Evolutionary conservation across 2,888 invertebrate genomes (phyloP), one percentile per base, ranked within the genome.

Genomic region (Ptychoptera albimana): DNA sequence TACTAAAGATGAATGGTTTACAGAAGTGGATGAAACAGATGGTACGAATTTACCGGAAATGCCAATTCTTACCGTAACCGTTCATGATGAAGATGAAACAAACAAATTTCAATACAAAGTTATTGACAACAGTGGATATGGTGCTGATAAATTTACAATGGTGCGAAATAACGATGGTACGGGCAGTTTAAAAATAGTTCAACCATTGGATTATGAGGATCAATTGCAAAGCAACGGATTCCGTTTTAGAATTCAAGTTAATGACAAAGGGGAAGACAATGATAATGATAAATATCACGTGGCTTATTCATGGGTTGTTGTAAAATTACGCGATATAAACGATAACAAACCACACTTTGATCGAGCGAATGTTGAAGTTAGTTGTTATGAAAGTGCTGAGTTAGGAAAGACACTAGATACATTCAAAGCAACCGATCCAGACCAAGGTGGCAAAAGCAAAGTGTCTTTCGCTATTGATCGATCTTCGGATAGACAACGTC

Each of bases 281-380:
- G 89, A 89, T 68, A 88, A 89, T 66, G 97, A 98, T 65, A 94
- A 94, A 64, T 88, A 93, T 61, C 93, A 94, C 68, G 89, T 93
- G 50, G 93, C 93, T 48, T 89, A 89, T 66, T 91, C 93, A 2
- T 91, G 89, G 86, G 91, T 94, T 46, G 85, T 86, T 49, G 89
- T 94, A 30, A 86, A 84, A 59, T 72, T 98, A 48, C 75, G 87
- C 48, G 97, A 97, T 63, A 88, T 88, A 54, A 97, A 97, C 70
- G 96, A 97, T 73, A 96, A 96, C 71, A 88, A 89, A 63, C 96
- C 96, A 6, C 84, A 85, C 58, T 94, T 91, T 61, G 91, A 93
- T 58, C 77, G 83, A 50, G 87, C 93, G 39, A 91, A 92, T 61
- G 91, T 94, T 54, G 92, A 89, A 68, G 85, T 85, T 5, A 82